Evolutionary conservation across 2,888 invertebrate genomes (phyloP), one percentile per base, ranked within the genome.

Genomic region (Anoplius nigerrimus): DNA sequence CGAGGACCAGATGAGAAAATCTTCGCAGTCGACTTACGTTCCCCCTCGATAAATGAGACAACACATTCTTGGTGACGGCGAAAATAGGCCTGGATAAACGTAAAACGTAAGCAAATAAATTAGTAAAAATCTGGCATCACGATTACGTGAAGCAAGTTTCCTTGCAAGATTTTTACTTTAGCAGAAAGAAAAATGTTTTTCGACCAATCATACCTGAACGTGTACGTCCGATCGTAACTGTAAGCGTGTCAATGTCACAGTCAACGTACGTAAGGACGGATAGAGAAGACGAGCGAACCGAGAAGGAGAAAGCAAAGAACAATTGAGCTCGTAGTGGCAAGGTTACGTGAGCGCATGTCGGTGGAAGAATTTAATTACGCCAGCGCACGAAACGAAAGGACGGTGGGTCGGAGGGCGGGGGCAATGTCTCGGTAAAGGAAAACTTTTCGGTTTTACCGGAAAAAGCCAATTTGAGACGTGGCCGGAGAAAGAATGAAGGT

Each of bases 401-500:
- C 34, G 34, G 27, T 15, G 57, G n/a, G 15, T 52, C 46, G 52
- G 8, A 13, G 52, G 5, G 13, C n/a, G 52, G 13, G 21, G 52
- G 21, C 20, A 52, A 15, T 52, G 4, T 52, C 22, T 22, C 5
- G 6, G 52, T 5, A 4, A 13, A 16, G 22, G 3, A 4, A 43
- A 24, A 22, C 54, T 64, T 67, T 34, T 71, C 61, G 63, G 20
- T 62, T 62, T 8, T 54, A 58, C 67, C 67, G 45, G 64, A 67
- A 67, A 67, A 61, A 58, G 59, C 48, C 57, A 57, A 51, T 71
- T 71, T 61, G 52, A 54, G 45, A 57, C 60, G 63, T 61, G 58
- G 20, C 5, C 55, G 55, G 69, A 60, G 51, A 11, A 34, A 34
- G 34, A 34, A 34, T 34, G 34, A 34, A 34, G 34, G 34, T 6